phyloP scores from a whole-genome alignment of 1,140 invertebrate species.

The Cheumatopsyche charites region DNA sequence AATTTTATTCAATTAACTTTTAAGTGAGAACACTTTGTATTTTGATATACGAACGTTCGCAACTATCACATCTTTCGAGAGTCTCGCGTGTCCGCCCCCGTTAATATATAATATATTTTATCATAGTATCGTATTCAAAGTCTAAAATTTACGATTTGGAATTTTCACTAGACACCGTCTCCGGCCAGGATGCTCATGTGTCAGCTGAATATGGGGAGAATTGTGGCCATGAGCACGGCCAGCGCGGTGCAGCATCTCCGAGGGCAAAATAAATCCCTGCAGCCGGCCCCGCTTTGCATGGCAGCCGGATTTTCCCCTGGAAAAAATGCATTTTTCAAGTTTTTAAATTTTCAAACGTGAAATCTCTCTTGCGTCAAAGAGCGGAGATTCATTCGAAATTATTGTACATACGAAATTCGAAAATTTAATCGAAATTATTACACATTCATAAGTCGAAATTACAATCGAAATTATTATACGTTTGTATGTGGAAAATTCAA shows the following conservation, averaged over 20 bases:
- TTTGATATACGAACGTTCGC: too few relatives aligned
- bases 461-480: too few relatives aligned
- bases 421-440: too few relatives aligned
- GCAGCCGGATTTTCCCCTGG: constrained; percentile 61
- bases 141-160: neutral
- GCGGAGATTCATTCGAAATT: too few relatives aligned
- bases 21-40: neutral
- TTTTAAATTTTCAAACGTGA: too few relatives aligned
- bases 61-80: neutral
- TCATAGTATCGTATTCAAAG: neutral
- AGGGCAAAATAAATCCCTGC: constrained; percentile 42
- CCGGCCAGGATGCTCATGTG: constrained; percentile 25
- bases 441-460: too few relatives aligned
- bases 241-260: constrained; percentile 39
- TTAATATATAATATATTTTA: neutral
- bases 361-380: too few relatives aligned
- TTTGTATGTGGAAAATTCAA: too few relatives aligned
- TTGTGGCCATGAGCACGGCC: constrained; percentile 35
- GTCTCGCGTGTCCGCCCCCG: too few relatives aligned
- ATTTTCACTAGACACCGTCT: constrained; percentile 15
- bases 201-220: constrained; percentile 35
- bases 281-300: constrained; percentile 53
- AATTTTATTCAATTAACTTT: neutral
- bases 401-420: too few relatives aligned
- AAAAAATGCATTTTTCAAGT: too few relatives aligned